Evolutionary conservation across 2,888 invertebrate genomes (phyloP), one percentile per base, ranked within the genome.

Genomic region (Tortrix viridana): DNA sequence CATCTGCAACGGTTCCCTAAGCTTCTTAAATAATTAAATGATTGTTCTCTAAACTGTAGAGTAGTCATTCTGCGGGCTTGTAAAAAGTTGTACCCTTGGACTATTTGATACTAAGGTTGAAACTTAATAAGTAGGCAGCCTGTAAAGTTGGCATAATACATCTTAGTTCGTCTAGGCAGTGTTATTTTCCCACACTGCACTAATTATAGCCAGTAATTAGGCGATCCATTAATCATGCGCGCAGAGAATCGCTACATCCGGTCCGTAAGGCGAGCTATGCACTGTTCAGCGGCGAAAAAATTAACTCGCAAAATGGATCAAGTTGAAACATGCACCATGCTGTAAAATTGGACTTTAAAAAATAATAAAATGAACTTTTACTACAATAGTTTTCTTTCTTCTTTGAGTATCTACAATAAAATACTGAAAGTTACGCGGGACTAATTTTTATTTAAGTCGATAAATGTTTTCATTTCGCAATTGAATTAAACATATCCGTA

Each of bases 201-300:
- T 56, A 46, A 70, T 70, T 71, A 67, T 65, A 59, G 65, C 61
- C 49, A 66, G 64, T 72, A 71, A 72, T 72, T 69, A 69, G 68
- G 61, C 46, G 55, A 57, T 66, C 65, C 70, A 75, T 76, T 71
- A 72, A 75, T 76, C 73, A 73, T 69, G 14, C 12, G 37, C 58
- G 66, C 65, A 68, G 66, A 67, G 64, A 69, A 71, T 71, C 67
- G 68, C 62, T 68, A 55, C 69, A 71, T 70, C 73, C 69, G 70
- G 55, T 61, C 63, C 59, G 18, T 18, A 37, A 44, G 38, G 60
- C 60, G 6, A 16, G 61, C 61, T 56, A 16, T 55, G 5, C 44
- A 61, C 16, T 56, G 14, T 49, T 50, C 49, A 46, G 14, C 54
- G 26, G 9, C 7, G 5, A 37, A n/a, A 52, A 22, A 32, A 18